Evolutionary conservation across 2,888 invertebrate species (phyloP).

Genomic region (Lacanobia wlatinum): DNA sequence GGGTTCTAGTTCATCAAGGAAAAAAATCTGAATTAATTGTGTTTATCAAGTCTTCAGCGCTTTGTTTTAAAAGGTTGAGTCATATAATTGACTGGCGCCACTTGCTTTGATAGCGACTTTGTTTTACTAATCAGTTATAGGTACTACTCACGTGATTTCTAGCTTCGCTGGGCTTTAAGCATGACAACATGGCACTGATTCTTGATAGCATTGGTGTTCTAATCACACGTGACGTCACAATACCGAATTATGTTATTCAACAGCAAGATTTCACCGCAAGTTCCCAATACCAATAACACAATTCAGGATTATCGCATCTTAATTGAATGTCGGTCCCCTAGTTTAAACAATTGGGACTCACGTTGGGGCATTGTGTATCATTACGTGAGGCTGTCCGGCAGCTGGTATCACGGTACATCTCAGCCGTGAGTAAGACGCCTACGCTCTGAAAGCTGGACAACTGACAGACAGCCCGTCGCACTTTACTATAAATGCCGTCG

Average conservation of each 20-base stretch:
- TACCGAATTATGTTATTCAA: not conserved
- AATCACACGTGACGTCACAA: conserved; percentile 15
- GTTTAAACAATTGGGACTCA: conserved; percentile 43
- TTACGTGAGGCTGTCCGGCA: conserved; percentile 33
- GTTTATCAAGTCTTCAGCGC: not conserved
- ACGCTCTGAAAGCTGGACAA: conserved; percentile 22
- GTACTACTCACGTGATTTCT: conserved; percentile 52
- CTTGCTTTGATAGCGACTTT: conserved; percentile 14
- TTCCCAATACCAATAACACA: conserved; percentile 26
- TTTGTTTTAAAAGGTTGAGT: conserved; percentile 1
- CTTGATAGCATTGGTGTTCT: conserved; percentile 5
- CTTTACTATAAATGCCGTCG: conserved; percentile 24
- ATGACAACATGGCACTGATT: conserved; percentile 40
- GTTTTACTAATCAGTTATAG: conserved; percentile 2
- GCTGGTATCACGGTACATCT: conserved; percentile 38
- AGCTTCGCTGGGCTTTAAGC: conserved; percentile 19
- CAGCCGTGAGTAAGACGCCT: conserved; percentile 45
- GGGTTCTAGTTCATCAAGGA: not conserved
- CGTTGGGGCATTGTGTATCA: conserved; percentile 52
- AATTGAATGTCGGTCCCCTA: conserved; percentile 35
- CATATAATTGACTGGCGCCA: conserved; percentile 9
- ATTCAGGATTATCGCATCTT: conserved; percentile 35
- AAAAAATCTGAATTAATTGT: not conserved
- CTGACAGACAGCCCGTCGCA: conserved; percentile 41
- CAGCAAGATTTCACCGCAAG: conserved; percentile 2